These are phyloP conservation scores for Hystrix cristata DNA, from an alignment of 2,113 vertebrate species.

Conservation along the genomic window DNA sequence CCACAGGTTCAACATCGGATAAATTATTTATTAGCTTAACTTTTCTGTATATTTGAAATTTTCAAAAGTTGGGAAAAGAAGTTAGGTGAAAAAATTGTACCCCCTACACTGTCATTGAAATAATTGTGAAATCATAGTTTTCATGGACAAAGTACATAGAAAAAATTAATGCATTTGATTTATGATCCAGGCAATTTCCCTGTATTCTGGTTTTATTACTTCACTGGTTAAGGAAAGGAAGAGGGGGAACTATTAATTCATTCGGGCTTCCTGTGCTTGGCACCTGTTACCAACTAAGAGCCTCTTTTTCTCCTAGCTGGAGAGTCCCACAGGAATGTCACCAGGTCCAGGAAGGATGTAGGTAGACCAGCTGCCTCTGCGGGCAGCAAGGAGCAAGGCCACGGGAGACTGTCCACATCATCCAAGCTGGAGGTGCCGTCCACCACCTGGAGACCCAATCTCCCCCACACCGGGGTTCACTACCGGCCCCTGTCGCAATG, in stretches of 20 bases:
- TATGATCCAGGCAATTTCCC: background rate
- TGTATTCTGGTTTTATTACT: background rate
- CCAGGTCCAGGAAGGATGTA: background rate
- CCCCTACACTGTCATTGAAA: background rate
- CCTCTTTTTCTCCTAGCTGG: background rate
- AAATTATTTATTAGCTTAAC: background rate
- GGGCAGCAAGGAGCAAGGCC: background rate
- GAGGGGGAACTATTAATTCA: background rate
- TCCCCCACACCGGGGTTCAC: background rate
- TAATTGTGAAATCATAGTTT: background rate
- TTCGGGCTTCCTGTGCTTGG: background rate
- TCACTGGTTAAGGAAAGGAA: background rate
- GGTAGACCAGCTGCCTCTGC: background rate
- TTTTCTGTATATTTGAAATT: constrained; percentile 6
- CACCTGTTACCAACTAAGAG: background rate
- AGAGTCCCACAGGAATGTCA: background rate
- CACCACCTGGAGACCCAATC: background rate
- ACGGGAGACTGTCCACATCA: background rate
- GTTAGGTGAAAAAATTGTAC: background rate
- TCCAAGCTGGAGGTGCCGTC: background rate
- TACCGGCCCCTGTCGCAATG: background rate
- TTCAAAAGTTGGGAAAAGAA: background rate
- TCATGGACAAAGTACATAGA: background rate
- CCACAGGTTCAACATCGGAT: too few relatives aligned
- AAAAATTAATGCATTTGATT: background rate